Percentiles rank a stretch among this genome's conserved stretches.
Evolutionary conservation across 2,888 invertebrate genomes (phyloP).

Genomic region (Tetanocera ferruginea): DNA sequence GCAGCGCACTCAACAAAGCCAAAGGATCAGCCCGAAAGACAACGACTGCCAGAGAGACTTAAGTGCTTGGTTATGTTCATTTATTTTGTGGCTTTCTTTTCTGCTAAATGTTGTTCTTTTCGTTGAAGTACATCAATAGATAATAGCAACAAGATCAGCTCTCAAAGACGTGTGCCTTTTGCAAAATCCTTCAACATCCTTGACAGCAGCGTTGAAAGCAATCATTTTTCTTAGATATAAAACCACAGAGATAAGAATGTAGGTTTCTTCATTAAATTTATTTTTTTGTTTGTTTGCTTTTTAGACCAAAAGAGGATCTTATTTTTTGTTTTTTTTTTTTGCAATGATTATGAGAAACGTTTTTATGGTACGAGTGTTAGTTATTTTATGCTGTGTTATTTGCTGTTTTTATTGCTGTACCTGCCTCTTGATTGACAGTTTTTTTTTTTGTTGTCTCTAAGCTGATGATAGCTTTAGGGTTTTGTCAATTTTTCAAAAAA

Average conservation of each 20-base stretch:
- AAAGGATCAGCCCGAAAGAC: constrained; percentile 19
- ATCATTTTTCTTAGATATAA: constrained; percentile 17
- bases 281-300: background rate
- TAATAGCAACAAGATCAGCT: constrained; percentile 18
- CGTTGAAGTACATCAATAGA: background rate
- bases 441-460: background rate
- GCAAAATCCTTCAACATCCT: constrained; percentile 13
- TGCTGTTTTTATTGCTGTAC: background rate
- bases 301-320: too few species aligned
- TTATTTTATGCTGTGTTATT: background rate
- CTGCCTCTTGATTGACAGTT: constrained; percentile 4
- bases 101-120: background rate
- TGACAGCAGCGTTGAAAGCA: constrained; percentile 14
- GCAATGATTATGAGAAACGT: background rate
- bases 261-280: background rate
- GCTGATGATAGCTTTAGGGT: background rate
- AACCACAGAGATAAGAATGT: constrained; percentile 17
- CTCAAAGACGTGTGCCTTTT: background rate
- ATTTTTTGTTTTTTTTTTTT: background rate
- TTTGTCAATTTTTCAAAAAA: background rate
- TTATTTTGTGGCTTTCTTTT: background rate
- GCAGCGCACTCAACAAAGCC: constrained; percentile 8
- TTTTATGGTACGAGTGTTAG: background rate
- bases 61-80: constrained; percentile 32
- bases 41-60: background rate